Percentiles rank a stretch among this genome's conserved stretches.
phyloP scores from a whole-genome alignment of 2,888 invertebrate genomes.

The Dryomyza anilis region DNA sequence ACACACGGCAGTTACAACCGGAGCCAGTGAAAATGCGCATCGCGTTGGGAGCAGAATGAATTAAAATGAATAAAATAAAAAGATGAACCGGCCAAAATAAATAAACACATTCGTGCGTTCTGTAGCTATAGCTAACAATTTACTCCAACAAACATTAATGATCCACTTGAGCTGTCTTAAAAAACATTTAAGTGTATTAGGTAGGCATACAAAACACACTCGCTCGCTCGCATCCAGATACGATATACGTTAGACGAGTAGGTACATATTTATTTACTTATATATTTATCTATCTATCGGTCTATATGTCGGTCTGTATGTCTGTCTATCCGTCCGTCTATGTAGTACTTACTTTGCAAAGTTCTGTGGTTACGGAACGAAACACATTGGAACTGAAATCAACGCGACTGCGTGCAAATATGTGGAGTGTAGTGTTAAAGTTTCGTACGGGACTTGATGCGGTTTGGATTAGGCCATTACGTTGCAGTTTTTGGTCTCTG shows the following conservation, averaged over 20 bases:
- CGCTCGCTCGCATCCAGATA: neutral
- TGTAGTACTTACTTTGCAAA: neutral
- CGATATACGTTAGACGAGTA: neutral
- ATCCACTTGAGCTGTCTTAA: slow-evolving; percentile 42
- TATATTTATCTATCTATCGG: slow-evolving; percentile 28
- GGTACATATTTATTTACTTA: slow-evolving; percentile 9
- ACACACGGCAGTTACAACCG: neutral
- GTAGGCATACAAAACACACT: slow-evolving; percentile 21
- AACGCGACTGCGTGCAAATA: slow-evolving; percentile 14
- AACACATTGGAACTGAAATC: neutral
- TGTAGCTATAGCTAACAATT: slow-evolving; percentile 27
- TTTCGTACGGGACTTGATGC: no score
- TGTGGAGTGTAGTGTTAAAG: slow-evolving; percentile 12
- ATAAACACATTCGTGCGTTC: slow-evolving; percentile 3
- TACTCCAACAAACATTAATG: slow-evolving; percentile 42
- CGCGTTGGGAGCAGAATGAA: neutral
- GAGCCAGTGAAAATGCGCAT: slow-evolving; percentile 1
- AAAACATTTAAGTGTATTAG: slow-evolving; percentile 30
- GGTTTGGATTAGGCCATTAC: no score
- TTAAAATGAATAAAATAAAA: neutral
- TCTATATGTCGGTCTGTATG: neutral
- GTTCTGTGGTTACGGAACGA: slow-evolving; percentile 7
- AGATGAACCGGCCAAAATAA: slow-evolving; percentile 10
- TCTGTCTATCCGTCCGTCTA: neutral
- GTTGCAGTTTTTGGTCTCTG: no score